Evolutionary conservation across 2,797 vertebrate genomes (phyloP).

Genomic region (Austrolebias charrua): DNA sequence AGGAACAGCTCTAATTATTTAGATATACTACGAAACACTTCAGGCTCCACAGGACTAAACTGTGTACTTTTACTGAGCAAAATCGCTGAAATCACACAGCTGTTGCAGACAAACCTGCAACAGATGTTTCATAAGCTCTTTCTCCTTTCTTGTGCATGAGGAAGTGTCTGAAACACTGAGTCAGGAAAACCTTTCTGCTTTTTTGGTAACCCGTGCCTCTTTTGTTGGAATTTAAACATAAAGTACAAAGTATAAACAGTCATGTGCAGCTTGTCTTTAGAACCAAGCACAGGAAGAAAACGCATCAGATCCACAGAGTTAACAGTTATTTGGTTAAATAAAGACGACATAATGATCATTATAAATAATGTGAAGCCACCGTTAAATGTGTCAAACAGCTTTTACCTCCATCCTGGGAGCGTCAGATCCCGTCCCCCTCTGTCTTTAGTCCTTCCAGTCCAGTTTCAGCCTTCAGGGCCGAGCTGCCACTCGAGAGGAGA

Average conservation of each 20-base stretch:
- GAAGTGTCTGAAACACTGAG: constrained; percentile 2
- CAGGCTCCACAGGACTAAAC: not conserved
- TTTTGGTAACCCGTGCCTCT: not conserved
- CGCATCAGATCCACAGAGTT: too few species aligned
- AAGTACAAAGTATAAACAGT: too few species aligned
- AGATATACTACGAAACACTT: constrained; percentile 6
- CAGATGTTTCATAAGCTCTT: constrained; percentile 41
- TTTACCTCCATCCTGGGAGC: constrained; percentile 73
- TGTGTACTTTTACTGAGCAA: not conserved
- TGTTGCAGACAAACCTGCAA: constrained; percentile 9
- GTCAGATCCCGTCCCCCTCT: constrained; percentile 35
- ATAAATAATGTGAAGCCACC: too few species aligned
- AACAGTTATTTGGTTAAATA: too few species aligned
- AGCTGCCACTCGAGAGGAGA: constrained; percentile 18
- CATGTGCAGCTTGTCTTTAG: too few species aligned
- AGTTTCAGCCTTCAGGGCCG: constrained; percentile 19
- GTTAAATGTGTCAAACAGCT: constrained; percentile 5
- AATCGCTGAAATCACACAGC: constrained; percentile 7
- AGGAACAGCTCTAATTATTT: not conserved
- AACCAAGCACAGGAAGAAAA: too few species aligned
- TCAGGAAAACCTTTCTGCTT: not conserved
- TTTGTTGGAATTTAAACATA: too few species aligned
- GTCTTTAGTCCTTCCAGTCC: not conserved
- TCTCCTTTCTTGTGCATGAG: constrained; percentile 32
- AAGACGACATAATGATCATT: too few species aligned